These are phyloP conservation scores for Sandelia bainsii DNA, from an alignment of 2,797 vertebrate species.

Conservation along the genomic window DNA sequence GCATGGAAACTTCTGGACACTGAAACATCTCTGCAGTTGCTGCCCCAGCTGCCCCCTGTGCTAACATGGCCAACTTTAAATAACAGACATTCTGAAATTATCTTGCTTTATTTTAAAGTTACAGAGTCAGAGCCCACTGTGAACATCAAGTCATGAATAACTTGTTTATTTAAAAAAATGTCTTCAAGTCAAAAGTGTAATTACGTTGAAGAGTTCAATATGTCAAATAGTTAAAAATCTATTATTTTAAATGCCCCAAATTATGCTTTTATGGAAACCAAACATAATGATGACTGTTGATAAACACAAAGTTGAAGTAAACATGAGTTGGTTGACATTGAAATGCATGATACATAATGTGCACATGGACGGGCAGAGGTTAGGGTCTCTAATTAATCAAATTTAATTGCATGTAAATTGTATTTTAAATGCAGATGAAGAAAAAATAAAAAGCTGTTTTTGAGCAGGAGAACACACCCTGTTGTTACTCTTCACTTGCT, in stretches of 20 bases:
- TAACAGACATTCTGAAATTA: conserved; percentile 46
- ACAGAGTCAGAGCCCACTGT: background rate
- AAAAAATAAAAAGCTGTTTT: conserved; percentile 46
- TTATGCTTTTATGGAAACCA: conserved; percentile 19
- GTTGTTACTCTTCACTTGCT: conserved; percentile 57
- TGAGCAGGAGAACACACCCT: conserved; percentile 47
- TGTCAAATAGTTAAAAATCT: conserved; percentile 30
- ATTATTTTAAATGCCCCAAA: conserved; percentile 9
- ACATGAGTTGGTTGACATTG: conserved; percentile 77
- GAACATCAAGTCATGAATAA: background rate
- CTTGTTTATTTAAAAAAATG: conserved; percentile 37
- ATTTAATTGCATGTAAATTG: conserved; percentile 86
- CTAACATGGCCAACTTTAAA: conserved; percentile 76
- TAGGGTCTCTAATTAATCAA: conserved; percentile 83
- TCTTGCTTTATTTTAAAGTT: conserved; percentile 13
- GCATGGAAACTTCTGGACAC: conserved; percentile 98
- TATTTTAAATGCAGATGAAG: conserved; percentile 76
- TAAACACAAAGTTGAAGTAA: conserved; percentile 66
- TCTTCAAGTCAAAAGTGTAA: conserved; percentile 21
- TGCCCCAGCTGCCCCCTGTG: conserved; percentile 71
- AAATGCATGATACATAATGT: conserved; percentile 78
- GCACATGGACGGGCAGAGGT: conserved; percentile 78
- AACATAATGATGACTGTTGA: conserved; percentile 36
- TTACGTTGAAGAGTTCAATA: conserved; percentile 30
- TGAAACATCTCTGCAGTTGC: conserved; percentile 89